Base-by-base conservation (phyloP, 2,888 invertebrate species). In the Chalcis sispes region DNA sequence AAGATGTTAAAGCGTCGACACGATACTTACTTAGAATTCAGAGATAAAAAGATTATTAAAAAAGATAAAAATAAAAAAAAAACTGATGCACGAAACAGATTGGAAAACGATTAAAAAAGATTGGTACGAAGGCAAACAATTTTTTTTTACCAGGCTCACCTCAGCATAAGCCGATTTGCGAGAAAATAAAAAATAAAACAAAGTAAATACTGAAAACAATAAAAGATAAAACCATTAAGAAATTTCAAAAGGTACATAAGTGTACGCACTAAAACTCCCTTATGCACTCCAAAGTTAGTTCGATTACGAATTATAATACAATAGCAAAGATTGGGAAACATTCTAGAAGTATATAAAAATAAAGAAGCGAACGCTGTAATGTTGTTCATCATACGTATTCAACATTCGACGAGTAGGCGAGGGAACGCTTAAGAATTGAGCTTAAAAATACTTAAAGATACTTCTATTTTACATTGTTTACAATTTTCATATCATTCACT, bases 261-360 rank as follows among this genome's bases (percentile, higher is more conserved):
- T 29, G 29, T 42, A 32, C 52, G 52, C 42, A 42, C 42, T 36
- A 1, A 13, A 64, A 56, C 25, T 64, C 64, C 64, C 42, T 40
- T 48, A 27, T 54, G 52, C 61, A 70, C 50, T 18, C 64, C 40
- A 42, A 46, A 48, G 50, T 18, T 32, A 20, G 40, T 58, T 75
- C 40, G 25, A 58, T 20, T 32, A 50, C 64, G 46, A 58, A 66
- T 36, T 25, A 20, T 8, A 36, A 66, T 20, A 46, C 18, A 42
- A n/a, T 52, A 20, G 27, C 48, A 32, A 70, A 25, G 23, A 62
- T 72, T 76, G 72, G 72, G 46, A 67, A 69, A 64, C 56, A 70
- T 65, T 77, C 69, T 50, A 65, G 59, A 59, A 72, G 58, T 72
- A 65, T 73, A 65, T 72, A 70, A 70, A 73, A 70, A 77, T 65